Percentiles rank a stretch among this genome's conserved stretches.
phyloP scores from a whole-genome alignment of 2,113 vertebrate genomes.

The Desmodus rotundus region DNA sequence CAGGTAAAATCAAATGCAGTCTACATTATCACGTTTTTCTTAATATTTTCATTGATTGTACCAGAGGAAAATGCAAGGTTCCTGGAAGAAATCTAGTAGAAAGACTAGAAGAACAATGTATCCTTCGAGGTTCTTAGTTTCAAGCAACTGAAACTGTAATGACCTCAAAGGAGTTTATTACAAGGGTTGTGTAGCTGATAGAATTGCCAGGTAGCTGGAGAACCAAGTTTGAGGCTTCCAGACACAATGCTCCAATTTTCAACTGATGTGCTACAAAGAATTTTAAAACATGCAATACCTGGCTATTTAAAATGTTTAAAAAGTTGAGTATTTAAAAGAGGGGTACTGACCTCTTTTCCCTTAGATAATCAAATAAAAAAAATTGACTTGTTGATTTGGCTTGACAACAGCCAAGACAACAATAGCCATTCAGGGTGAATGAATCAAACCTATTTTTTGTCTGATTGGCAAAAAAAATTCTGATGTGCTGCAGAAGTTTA shows the following conservation, averaged over 20 bases:
- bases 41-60: background rate
- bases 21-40: background rate
- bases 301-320: too few species aligned
- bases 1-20: background rate
- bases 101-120: background rate
- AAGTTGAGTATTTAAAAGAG: background rate
- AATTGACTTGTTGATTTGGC: too few species aligned
- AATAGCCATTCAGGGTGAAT: background rate
- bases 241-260: background rate
- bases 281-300: background rate
- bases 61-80: background rate
- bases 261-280: background rate
- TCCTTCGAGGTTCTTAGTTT: background rate
- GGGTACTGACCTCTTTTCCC: background rate
- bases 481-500: background rate
- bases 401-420: background rate
- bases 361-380: background rate
- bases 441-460: background rate
- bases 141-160: background rate
- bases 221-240: background rate
- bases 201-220: background rate
- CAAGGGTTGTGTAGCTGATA: background rate
- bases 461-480: background rate
- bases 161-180: background rate
- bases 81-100: background rate